Percentiles rank a stretch among this genome's conserved stretches.
Evolutionary conservation across 1,140 invertebrate species (phyloP).

Genomic region (Bombus superbus): DNA sequence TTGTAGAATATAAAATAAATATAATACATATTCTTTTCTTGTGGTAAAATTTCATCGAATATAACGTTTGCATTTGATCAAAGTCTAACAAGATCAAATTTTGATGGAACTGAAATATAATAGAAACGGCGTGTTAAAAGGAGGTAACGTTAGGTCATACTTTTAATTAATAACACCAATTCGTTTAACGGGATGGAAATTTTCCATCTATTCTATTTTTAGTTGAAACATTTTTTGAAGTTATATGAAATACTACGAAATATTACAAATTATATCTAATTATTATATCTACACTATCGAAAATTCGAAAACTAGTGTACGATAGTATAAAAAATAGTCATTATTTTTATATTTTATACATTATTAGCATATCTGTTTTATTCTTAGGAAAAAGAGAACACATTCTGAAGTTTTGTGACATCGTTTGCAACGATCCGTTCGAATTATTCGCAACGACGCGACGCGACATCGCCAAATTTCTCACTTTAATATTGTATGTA

Average conservation of each 20-base stretch:
- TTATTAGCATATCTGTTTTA: background rate
- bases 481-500: constrained; percentile 22
- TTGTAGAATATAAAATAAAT: background rate
- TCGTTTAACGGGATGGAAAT: background rate
- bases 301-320: too few relatives aligned
- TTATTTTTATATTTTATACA: background rate
- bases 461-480: constrained; percentile 6
- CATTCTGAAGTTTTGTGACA: background rate
- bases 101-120: background rate
- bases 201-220: too few relatives aligned
- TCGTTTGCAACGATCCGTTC: background rate
- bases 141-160: background rate
- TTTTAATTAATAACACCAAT: background rate
- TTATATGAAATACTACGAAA: too few relatives aligned
- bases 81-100: background rate
- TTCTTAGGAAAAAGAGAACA: background rate
- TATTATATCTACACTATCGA: background rate
- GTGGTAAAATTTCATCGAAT: background rate
- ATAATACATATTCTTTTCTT: background rate
- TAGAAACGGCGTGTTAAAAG: background rate
- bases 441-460: background rate
- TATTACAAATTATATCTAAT: too few relatives aligned
- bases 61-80: background rate
- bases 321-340: background rate
- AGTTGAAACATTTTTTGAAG: too few relatives aligned